Percentiles rank a stretch among this genome's conserved stretches.
These are phyloP conservation scores for Rhinopomastus cyanomelas DNA, from an alignment of 2,113 vertebrate genomes.

Conservation along the genomic window DNA sequence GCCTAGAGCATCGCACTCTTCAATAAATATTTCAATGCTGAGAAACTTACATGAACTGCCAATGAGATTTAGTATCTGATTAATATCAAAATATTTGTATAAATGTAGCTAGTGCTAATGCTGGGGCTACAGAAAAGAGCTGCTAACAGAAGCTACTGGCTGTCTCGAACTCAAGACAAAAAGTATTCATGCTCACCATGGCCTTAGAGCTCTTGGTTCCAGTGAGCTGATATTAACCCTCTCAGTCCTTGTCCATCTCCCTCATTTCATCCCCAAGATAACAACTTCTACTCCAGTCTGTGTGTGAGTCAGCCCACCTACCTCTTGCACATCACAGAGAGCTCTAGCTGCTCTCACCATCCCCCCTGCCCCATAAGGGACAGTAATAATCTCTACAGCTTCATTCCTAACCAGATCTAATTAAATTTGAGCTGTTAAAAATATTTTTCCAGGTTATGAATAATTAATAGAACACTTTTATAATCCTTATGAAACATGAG, in stretches of 20 bases:
- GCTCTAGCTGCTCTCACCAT: neutral
- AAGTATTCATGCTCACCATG: neutral
- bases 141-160: neutral
- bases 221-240: neutral
- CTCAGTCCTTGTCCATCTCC: neutral
- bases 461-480: neutral
- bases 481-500: neutral
- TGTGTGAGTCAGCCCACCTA: neutral
- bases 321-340: neutral
- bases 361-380: fast-evolving
- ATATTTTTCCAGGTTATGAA: neutral
- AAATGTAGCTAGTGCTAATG: neutral
- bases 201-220: neutral
- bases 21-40: neutral
- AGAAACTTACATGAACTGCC: neutral
- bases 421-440: conserved; percentile 22
- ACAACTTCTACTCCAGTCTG: neutral
- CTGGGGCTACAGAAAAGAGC: neutral
- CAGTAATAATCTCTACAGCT: neutral
- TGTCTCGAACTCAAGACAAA: neutral
- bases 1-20: neutral
- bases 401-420: neutral
- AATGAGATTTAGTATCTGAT: neutral
- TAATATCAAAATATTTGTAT: neutral
- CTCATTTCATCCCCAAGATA: neutral